These are phyloP conservation scores for Diplolepis rosae DNA, from an alignment of 2,888 invertebrate species.

Conservation along the genomic window DNA sequence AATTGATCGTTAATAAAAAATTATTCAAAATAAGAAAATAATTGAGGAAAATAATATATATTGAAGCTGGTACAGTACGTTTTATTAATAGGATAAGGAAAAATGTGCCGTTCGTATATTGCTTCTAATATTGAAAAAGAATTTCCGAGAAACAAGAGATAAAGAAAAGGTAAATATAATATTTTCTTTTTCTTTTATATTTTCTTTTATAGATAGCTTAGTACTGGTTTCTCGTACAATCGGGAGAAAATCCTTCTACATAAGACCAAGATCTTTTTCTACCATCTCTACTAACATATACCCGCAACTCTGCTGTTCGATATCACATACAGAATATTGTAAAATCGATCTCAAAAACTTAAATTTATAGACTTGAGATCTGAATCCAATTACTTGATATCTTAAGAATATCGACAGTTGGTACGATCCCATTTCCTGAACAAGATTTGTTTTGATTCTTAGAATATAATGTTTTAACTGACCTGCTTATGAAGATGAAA, in stretches of 20 bases:
- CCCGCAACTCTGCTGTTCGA: not conserved
- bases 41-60: no score
- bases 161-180: not conserved
- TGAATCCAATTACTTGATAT: slow-evolving; percentile 4
- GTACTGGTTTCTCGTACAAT: not conserved
- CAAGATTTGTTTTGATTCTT: not conserved
- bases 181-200: slow-evolving; percentile 6
- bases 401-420: not conserved
- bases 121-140: not conserved
- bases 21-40: no score
- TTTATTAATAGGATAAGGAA: no score
- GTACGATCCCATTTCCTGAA: not conserved
- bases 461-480: no score
- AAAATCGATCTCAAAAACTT: not conserved
- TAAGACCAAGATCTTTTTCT: not conserved
- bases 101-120: no score
- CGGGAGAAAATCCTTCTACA: not conserved
- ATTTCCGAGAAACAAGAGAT: not conserved
- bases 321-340: slow-evolving; percentile 10
- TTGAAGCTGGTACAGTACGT: no score
- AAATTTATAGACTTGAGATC: slow-evolving; percentile 17
- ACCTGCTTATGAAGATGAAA: no score
- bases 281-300: not conserved
- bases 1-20: no score
- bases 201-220: not conserved